Conservation (phyloP, 2,888 invertebrate genomes). For the Congeria kusceri region DNA sequence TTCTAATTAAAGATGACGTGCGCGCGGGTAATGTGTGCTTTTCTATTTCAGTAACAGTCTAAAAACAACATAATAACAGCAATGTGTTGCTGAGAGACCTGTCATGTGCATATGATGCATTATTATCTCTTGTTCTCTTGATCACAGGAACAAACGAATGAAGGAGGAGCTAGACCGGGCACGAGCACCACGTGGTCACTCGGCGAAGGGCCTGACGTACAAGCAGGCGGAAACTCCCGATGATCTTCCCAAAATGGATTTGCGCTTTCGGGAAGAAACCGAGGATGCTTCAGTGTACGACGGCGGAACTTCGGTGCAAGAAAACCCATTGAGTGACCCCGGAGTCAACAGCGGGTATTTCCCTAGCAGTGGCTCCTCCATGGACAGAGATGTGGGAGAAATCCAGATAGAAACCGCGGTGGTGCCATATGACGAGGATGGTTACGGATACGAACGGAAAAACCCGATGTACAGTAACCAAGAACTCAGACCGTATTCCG, state of each 20-base stretch:
- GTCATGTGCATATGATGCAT: too few relatives aligned
- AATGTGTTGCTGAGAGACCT: too few relatives aligned
- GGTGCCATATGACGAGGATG: slow-evolving; percentile 68
- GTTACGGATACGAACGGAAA: slow-evolving; percentile 46
- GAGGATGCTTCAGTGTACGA: slow-evolving; percentile 66
- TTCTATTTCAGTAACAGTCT: too few relatives aligned
- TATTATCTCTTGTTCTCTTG: background rate
- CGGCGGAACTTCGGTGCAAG: slow-evolving; percentile 66
- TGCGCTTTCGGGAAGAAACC: slow-evolving; percentile 60
- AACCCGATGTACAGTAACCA: slow-evolving; percentile 42
- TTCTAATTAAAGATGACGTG: too few relatives aligned
- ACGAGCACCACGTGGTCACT: slow-evolving; percentile 62
- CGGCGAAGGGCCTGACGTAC: slow-evolving; percentile 74
- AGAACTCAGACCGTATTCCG: slow-evolving; percentile 61
- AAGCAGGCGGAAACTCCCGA: slow-evolving; percentile 68
- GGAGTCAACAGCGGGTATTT: slow-evolving; percentile 64
- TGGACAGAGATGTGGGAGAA: slow-evolving; percentile 66
- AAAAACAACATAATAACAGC: too few relatives aligned
- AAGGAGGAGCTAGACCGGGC: slow-evolving; percentile 73
- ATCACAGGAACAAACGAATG: slow-evolving; percentile 66
- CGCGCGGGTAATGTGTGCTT: too few relatives aligned
- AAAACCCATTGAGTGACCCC: slow-evolving; percentile 68
- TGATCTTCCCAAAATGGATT: slow-evolving; percentile 63
- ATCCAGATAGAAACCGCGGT: slow-evolving; percentile 74
- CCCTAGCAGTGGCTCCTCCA: slow-evolving; percentile 66